Evolutionary conservation across 2,888 invertebrate genomes (phyloP), one percentile per base, ranked within the genome.

Genomic region (Lasioglossum marginatum): DNA sequence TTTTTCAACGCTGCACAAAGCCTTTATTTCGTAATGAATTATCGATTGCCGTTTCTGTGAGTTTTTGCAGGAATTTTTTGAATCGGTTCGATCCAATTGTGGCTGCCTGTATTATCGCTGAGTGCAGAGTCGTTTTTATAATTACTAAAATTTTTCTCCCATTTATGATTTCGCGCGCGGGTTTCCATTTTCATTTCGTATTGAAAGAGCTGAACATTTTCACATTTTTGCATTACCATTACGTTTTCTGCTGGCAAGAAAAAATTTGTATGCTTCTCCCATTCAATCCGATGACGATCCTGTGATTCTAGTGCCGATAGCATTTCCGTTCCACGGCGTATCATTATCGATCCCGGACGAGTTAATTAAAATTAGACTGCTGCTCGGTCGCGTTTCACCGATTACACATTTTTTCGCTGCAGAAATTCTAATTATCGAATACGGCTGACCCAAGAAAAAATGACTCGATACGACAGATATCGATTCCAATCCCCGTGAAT

Each of bases 311-410:
- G 16, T 31, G 63, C 12, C 16, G 12, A 27, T 14, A 63, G 16
- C 16, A 63, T 63, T 63, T 63, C 63, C 63, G 63, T 63, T 6
- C 31, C 31, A 6, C 27, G 31, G 63, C 27, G 31, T 31, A 16
- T 31, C 31, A 2, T 27, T 63, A 63, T 63, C 63, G 31, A 63
- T 31, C 63, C 16, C 31, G 63, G 14, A 63, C 63, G 16, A 6
- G 63, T 63, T 63, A 63, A 63, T 63, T 63, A 63, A 63, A 63
- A 63, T 63, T 63, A 63, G 63, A 63, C 16, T 16, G 1, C 31
- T 2, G 16, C 31, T 31, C 31, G 31, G 31, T 5, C 2, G 16
- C 6, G 63, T 31, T 63, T 63, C 63, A 63, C 8, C 27, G 63
- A 63, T 27, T 31, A 27, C 63, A 31, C 3, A 16, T 16, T 63